Conservation (phyloP, 2,888 invertebrate species). For the Lobophora halterata region DNA sequence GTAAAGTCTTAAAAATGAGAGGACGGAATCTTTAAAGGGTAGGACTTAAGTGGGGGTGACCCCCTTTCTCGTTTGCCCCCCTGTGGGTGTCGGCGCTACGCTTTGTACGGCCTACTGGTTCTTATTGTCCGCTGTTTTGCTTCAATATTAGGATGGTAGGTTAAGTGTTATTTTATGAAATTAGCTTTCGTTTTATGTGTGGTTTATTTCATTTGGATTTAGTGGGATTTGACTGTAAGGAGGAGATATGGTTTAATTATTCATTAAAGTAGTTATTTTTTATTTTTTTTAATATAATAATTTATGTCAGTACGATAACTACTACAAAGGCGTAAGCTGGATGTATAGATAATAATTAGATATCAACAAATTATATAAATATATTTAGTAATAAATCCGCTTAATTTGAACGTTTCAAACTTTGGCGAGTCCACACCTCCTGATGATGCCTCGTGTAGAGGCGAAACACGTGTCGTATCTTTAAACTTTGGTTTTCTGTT, state of each 20-base stretch:
- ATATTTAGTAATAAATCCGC: too few relatives aligned
- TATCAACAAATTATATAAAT: too few relatives aligned
- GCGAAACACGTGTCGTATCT: too few relatives aligned
- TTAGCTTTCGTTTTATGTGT: constrained; percentile 39
- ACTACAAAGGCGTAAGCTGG: too few relatives aligned
- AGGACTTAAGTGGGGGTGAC: constrained; percentile 71
- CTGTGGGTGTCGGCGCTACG: constrained; percentile 61
- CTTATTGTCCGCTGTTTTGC: constrained; percentile 75
- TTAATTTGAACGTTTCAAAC: too few relatives aligned
- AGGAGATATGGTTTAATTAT: constrained; percentile 9
- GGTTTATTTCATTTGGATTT: constrained; percentile 28
- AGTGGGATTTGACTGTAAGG: constrained; percentile 1
- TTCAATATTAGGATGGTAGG: constrained; percentile 73
- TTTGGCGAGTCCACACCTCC: too few relatives aligned
- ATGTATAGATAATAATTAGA: too few relatives aligned
- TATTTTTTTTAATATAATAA: too few relatives aligned
- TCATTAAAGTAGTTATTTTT: too few relatives aligned
- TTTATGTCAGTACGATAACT: too few relatives aligned
- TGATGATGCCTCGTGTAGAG: too few relatives aligned
- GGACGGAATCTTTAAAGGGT: constrained; percentile 80
- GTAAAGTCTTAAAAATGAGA: constrained; percentile 81
- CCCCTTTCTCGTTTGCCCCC: constrained; percentile 47
- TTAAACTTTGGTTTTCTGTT: too few relatives aligned
- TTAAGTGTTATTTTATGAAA: constrained; percentile 64
- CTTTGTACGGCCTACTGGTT: constrained; percentile 70